Base-by-base conservation (phyloP, 2,113 vertebrate genomes). In the Gallinago paraguaiae region DNA sequence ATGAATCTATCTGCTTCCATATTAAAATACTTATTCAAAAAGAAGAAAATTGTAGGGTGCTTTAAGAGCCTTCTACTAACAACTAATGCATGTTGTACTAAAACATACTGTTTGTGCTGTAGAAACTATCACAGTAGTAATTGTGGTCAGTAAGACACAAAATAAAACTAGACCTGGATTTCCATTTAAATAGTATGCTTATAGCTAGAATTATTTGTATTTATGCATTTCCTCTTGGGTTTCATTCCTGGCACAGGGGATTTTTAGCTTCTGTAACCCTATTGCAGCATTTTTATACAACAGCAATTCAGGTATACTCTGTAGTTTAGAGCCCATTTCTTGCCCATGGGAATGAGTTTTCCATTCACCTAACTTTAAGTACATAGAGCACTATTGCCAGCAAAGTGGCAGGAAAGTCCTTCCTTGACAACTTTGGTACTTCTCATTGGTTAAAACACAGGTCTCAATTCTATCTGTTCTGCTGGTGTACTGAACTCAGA, bases 121-220 rank as follows among this genome's bases (percentile, higher is more conserved):
- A 70, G 68, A 79, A 95, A 90, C 83, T 59, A 75, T 72, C 17
- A 50, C 6, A 71, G 56, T 39, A 79, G 60, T 90, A 89, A 93
- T 41, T 74, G 57, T 68, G 65, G 89, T 90, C 67, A 72, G 82
- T 69, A 89, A 97, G 91, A 94, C 23, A 5, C 75, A 85, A 93
- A 96, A 94, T 78, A 92, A 93, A 97, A 89, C 51, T 45, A 79
- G 95, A 92, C 68, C 76, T 79, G 45, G 81, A 97, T 97, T 97
- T 97, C 97, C 96, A 97, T 97, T 97, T 97, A 97, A 97, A 97
- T 96, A 96, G 96, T 90, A 87, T 95, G 85, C 71, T 97, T 95
- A 93, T 83, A 89, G 78, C 46, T 88, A 30, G 59, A 95, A 94
- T 95, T 97, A 96, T 83, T 97, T 92, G 75, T 97, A 88, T 86